Evolutionary conservation across 2,888 invertebrate genomes (phyloP), one percentile per base, ranked within the genome.

Genomic region (Andrena minutula): DNA sequence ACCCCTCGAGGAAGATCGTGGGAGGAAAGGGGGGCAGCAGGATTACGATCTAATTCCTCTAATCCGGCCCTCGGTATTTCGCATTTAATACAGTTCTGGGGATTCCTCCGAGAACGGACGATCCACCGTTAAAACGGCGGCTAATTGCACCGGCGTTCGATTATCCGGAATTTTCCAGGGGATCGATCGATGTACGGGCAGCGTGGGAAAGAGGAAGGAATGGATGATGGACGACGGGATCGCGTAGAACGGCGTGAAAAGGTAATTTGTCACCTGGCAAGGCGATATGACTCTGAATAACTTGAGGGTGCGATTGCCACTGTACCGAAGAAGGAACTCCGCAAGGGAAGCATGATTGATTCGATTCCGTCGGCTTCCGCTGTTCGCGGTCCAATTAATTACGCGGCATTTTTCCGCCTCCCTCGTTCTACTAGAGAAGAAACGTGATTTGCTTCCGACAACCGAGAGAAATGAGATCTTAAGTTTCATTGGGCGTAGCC

Each of bases 171-270:
- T 51, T 51, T 20, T 51, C 20, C 51, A 20, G 8, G n/a, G 20
- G 8, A 51, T 20, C n/a, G 51, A 20, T 51, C 7, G 51, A 51
- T 7, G 7, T 2, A 2, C 8, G 51, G n/a, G 20, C 20, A 8
- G 20, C 51, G 51, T 20, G 51, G 20, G 20, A 51, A 51, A 51
- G 20, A 51, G 20, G 7, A 51, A 20, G 20, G 20, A 65, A 16
- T 23, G 47, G 23, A 86, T 76, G 83, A 81, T 76, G 68, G 56
- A 86, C 78, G 83, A 85, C 74, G 28, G 74, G 41, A 63, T 66
- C 32, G 51, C 32, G 49, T 66, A 58, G 53, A 68, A 47, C 30
- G 68, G 41, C 65, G 32, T 56, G 47, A 86, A 63, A 83, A 75
- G 69, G 66, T 86, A 60, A 86, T 83, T 83, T 79, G 73, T 83